phyloP scores from a whole-genome alignment of 2,797 vertebrate species.

The Scarus forsteni region DNA sequence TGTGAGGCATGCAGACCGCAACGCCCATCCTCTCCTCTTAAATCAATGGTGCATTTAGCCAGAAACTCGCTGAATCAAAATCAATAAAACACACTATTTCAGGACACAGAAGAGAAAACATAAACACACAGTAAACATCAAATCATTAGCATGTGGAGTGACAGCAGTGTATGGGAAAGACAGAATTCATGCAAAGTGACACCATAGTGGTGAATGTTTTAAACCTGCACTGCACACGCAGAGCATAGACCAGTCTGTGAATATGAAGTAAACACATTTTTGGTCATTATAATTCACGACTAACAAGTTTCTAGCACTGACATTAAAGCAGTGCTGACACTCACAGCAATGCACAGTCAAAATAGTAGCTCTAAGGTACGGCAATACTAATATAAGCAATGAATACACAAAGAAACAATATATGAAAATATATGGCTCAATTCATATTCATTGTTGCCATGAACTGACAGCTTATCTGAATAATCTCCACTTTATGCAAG shows the following conservation, averaged over 20 bases:
- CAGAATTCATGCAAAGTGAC: slow-evolving; percentile 39
- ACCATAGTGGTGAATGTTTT: slow-evolving; percentile 22
- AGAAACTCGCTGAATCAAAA: slow-evolving; percentile 64
- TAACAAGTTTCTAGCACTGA: slow-evolving; percentile 26
- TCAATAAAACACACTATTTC: slow-evolving; percentile 71
- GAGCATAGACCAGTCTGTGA: slow-evolving; percentile 19
- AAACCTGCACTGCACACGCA: slow-evolving; percentile 1
- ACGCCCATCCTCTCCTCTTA: slow-evolving; percentile 64
- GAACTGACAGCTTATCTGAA: slow-evolving; percentile 73
- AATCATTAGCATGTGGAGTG: slow-evolving; percentile 65
- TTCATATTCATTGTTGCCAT: slow-evolving; percentile 70
- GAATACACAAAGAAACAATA: slow-evolving; percentile 53
- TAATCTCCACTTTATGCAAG: slow-evolving; percentile 74
- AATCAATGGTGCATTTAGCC: slow-evolving; percentile 75
- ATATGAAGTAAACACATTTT: slow-evolving; percentile 4
- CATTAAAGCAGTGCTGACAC: slow-evolving; percentile 24
- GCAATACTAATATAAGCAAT: slow-evolving; percentile 25
- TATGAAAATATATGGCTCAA: slow-evolving; percentile 69
- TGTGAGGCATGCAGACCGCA: slow-evolving; percentile 67
- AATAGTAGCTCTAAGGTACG: slow-evolving; percentile 20
- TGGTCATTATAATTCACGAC: slow-evolving; percentile 21
- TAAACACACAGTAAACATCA: slow-evolving; percentile 62
- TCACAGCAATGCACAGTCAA: slow-evolving; percentile 16
- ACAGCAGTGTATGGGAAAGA: slow-evolving; percentile 36
- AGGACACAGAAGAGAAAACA: slow-evolving; percentile 47